A percentile compares a stretch with the other conserved stretches of the same genome.
Evolutionary conservation across 2,797 vertebrate species (phyloP).

Genomic region (Ficedula albicollis): DNA sequence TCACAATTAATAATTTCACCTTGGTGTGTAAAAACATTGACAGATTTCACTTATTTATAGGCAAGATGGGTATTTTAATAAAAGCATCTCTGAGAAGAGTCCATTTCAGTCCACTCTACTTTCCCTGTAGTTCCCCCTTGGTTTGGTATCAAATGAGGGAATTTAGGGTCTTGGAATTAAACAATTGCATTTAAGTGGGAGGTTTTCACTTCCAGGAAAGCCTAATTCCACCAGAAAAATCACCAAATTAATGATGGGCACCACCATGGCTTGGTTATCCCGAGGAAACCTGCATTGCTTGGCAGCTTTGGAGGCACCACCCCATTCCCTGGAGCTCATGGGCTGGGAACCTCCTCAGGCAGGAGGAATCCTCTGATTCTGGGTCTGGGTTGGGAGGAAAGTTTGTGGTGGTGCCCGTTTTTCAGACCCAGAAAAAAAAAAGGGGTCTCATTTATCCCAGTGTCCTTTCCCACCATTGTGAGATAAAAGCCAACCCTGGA

Average conservation of each 20-base stretch:
- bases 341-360: rapidly evolving
- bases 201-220: background rate
- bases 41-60: background rate
- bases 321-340: background rate
- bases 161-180: background rate
- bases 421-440: background rate
- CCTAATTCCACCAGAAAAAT: background rate
- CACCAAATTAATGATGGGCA: too few species aligned
- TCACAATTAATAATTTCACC: background rate
- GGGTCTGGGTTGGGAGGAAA: background rate
- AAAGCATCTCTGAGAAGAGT: background rate
- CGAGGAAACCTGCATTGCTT: rapidly evolving
- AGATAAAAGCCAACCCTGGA: background rate
- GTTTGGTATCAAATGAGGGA: background rate
- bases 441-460: rapidly evolving
- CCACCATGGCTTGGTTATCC: rapidly evolving
- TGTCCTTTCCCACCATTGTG: rapidly evolving
- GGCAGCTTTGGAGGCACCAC: background rate
- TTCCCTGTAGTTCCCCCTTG: background rate
- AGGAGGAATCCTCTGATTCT: background rate
- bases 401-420: too few species aligned
- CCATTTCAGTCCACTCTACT: rapidly evolving
- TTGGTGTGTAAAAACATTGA: background rate
- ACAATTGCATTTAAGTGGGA: background rate
- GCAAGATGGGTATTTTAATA: background rate